Base-by-base conservation (phyloP, 2,888 invertebrate genomes). In the Trachelus tabidus region DNA sequence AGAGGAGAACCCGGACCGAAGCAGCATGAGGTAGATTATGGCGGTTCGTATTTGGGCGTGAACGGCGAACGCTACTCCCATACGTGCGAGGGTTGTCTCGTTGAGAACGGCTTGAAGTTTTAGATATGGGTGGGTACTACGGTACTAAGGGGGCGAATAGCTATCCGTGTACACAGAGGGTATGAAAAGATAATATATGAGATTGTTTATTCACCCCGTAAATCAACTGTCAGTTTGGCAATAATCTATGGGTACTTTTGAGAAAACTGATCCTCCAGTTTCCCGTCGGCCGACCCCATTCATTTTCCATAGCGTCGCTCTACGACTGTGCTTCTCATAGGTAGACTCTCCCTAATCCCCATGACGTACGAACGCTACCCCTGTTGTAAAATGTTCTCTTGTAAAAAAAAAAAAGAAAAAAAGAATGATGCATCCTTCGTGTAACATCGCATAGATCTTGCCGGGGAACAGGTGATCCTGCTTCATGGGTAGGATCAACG, bases 11-110 rank as follows among this genome's bases (percentile, higher is more conserved):
- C 56, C 23, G 56, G 56, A 56, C 71, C 34, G 31, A 71, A 71
- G 23, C 71, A 71, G 71, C 71, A 71, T 71, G 71, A 34, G 71
- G 71, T 71, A 71, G 71, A 71, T 71, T 31, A 71, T 71, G 33
- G 31, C 34, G 31, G 31, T 71, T 71, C 71, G 71, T 71, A 31
- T 71, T 71, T 71, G 71, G 33, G 71, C 71, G 71, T 71, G 71
- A 71, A 34, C 34, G 15, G 23, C 31, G 71, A 71, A 31, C 71
- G 33, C 34, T 71, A 71, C 56, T 56, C 56, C 56, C 56, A 56
- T 56, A n/a, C n/a, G 56, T 56, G 23, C 56, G 56, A 56, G 56
- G 23, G 56, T 56, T 2, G 23, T 23, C 23, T 23, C 56, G 56
- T 56, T 56, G 23, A 23, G 56, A 56, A 23, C 56, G 23, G 56